Conservation (phyloP, 2,797 vertebrate genomes). For the Euphonia xanthogaster region DNA sequence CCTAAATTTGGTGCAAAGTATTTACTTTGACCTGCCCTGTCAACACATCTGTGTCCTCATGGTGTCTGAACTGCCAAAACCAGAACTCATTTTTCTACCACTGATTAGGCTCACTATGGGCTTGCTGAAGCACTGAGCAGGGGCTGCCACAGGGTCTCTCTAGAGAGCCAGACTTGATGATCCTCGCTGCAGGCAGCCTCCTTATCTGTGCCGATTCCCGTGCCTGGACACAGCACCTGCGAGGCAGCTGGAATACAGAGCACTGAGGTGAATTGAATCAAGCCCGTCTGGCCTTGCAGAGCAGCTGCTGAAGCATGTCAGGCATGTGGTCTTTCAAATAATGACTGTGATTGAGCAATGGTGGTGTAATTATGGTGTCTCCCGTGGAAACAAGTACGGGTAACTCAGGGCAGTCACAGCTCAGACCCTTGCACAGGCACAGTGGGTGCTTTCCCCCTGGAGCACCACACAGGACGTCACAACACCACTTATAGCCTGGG, state of each 20-base stretch:
- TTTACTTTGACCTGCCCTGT: background rate
- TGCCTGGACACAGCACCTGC: background rate
- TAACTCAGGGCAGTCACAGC: background rate
- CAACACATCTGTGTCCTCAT: background rate
- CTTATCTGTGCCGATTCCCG: accelerated
- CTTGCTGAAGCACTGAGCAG: background rate
- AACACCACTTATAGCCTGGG: accelerated
- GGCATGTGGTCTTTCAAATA: background rate
- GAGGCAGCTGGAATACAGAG: background rate
- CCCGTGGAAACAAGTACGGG: accelerated
- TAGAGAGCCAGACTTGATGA: background rate
- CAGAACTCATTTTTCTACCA: background rate
- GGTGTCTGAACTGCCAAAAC: background rate
- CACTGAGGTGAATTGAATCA: accelerated
- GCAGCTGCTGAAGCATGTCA: background rate
- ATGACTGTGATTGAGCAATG: background rate
- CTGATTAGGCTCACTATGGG: background rate
- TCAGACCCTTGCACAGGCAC: background rate
- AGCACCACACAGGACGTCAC: accelerated
- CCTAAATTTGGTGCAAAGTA: background rate
- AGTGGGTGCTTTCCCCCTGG: background rate
- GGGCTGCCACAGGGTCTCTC: background rate
- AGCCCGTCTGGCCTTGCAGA: background rate
- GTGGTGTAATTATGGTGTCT: background rate
- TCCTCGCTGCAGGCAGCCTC: accelerated